A percentile compares a stretch with the other conserved stretches of the same genome.
Evolutionary conservation across 2,113 vertebrate genomes (phyloP).

Genomic region (Gymnogyps californianus): DNA sequence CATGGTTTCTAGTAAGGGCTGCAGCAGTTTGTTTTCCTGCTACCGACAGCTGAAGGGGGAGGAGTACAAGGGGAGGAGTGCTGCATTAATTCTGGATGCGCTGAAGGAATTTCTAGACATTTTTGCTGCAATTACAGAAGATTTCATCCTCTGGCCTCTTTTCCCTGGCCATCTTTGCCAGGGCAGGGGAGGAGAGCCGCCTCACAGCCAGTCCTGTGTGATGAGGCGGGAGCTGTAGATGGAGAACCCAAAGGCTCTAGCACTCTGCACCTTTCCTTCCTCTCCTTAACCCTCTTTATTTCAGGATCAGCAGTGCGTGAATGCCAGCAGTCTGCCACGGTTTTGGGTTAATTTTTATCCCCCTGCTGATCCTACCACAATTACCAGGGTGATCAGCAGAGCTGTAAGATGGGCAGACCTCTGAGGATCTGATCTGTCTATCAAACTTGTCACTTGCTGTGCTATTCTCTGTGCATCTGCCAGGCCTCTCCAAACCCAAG

Average conservation of each 20-base stretch:
- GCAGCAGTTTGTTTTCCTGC: constrained; percentile 60
- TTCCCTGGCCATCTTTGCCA: background rate
- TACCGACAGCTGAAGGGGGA: background rate
- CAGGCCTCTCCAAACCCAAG: background rate
- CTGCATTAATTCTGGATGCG: constrained; percentile 11
- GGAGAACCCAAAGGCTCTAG: background rate
- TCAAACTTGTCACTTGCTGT: background rate
- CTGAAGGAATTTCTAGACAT: constrained; percentile 44
- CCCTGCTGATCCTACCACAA: background rate
- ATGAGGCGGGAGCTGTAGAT: background rate
- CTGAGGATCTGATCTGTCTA: constrained; percentile 10
- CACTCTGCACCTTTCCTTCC: background rate
- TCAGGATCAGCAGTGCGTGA: background rate
- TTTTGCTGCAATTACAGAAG: background rate
- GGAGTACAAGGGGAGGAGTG: background rate
- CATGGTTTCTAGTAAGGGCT: constrained; percentile 10
- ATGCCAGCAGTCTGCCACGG: constrained; percentile 18
- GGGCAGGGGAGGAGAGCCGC: background rate
- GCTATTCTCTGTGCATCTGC: background rate
- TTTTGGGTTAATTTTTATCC: constrained; percentile 14
- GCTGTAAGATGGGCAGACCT: background rate
- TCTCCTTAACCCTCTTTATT: constrained; percentile 30
- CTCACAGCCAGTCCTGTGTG: background rate
- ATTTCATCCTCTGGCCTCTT: background rate
- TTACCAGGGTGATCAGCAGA: background rate